Evolutionary conservation across 2,797 vertebrate genomes (phyloP).

Genomic region (Mormyrus proboscirostris): DNA sequence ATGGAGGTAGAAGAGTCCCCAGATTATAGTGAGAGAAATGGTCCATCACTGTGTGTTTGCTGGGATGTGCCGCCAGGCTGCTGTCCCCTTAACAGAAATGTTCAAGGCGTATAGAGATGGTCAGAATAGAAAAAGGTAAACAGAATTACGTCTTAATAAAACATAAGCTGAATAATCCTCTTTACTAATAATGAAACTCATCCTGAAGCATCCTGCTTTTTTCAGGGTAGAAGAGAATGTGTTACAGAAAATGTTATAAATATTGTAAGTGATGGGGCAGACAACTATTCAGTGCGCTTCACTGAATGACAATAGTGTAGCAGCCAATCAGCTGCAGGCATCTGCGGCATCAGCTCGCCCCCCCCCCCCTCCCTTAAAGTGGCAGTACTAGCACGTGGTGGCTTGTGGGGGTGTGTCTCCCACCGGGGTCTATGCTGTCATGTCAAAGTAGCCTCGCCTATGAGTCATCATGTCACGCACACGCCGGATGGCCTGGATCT

Average conservation of each 20-base stretch:
- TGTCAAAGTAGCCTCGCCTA: constrained; percentile 36
- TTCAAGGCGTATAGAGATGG: neutral
- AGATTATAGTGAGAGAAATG: neutral
- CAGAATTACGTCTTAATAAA: neutral
- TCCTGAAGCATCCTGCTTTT: neutral
- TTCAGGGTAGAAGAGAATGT: neutral
- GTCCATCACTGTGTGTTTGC: neutral
- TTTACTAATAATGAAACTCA: neutral
- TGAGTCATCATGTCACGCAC: constrained; percentile 45
- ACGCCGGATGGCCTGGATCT: constrained; percentile 43
- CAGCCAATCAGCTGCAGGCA: neutral
- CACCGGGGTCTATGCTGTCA: neutral
- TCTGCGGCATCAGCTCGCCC: neutral
- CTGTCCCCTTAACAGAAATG: neutral
- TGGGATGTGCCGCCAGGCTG: neutral
- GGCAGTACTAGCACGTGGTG: neutral
- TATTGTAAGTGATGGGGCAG: neutral
- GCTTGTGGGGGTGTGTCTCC: neutral
- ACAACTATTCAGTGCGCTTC: neutral
- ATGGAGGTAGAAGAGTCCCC: neutral
- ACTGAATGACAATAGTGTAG: neutral
- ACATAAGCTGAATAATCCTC: neutral
- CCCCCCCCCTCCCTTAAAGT: neutral
- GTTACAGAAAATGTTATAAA: neutral
- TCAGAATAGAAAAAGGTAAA: neutral